Evolutionary conservation across 2,113 vertebrate species (phyloP), one percentile per base, ranked within the genome.

Genomic region (Acrocephalus kingi): DNA sequence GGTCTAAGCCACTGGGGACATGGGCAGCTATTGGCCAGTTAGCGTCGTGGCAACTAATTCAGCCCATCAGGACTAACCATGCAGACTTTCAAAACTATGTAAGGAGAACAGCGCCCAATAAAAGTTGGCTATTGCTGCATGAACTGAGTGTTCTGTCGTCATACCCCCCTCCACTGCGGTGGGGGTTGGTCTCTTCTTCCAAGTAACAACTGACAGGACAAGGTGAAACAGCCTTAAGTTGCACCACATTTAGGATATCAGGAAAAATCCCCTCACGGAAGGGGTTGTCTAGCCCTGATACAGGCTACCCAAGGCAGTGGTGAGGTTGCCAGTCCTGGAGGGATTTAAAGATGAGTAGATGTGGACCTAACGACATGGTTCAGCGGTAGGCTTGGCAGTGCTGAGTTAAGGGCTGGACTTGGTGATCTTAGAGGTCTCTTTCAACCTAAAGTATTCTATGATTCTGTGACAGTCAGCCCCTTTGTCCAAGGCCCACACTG

Each of bases 311-410:
- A 25, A 30, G 23, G 25, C 4, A 14, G 43, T 9, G 41, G 16
- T 43, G 10, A 31, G 37, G 23, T 74, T 55, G 6, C 17, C 37
- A 17, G 33, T 35, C 10, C 37, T 45, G 12, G 25, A 13, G 15
- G 12, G 6, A 2, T 63, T 69, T 23, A 45, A 45, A 11, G 16
- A 4, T 0, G 0, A 13, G 46, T 35, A 28, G 41, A 4, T 11
- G 8, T 23, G 35, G 4, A 10, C 7, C 33, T 9, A 31, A 16
- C 0, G 1, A 15, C 25, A 9, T 33, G 58, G 39, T 31, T 31
- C 41, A 41, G 21, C 31, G 45, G 15, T 58, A 63, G 28, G 7
- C 10, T 23, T 52, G 72, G 31, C n/a, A 30, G 18, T n/a, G 31
- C 3, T 24, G 6, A 18, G 11, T 35, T 31, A 13, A 39, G 2